Percentiles rank a stretch among this genome's conserved stretches.
phyloP scores from a whole-genome alignment of 1,140 invertebrate genomes.

The Musca vetustissima region DNA sequence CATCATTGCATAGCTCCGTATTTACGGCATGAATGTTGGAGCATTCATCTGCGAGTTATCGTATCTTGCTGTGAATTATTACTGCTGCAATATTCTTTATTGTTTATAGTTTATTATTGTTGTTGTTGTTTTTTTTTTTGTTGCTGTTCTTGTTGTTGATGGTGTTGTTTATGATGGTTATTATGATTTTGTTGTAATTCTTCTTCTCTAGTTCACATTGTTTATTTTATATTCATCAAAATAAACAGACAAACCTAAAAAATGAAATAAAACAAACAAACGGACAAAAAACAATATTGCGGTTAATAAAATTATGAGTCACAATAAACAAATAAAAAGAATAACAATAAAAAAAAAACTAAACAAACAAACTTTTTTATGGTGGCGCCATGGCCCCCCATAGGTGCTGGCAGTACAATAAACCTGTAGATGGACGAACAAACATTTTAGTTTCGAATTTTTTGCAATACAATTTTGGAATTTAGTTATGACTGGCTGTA shows the following conservation, averaged over 20 bases:
- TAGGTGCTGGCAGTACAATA: neutral
- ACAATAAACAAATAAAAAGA: constrained; percentile 19
- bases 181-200: constrained; percentile 7
- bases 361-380: constrained; percentile 18
- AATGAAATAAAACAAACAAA: neutral
- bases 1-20: neutral
- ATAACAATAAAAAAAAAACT: neutral
- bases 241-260: neutral
- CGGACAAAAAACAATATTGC: neutral
- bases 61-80: constrained; percentile 23
- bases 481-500: too few relatives aligned
- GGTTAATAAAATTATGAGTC: constrained; percentile 24
- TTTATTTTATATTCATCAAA: neutral
- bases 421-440: neutral
- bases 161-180: constrained; percentile 12
- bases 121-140: neutral
- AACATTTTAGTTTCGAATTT: too few relatives aligned
- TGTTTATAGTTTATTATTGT: neutral
- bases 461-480: too few relatives aligned
- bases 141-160: neutral
- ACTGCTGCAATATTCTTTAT: constrained; percentile 19
- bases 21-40: neutral
- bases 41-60: constrained; percentile 7
- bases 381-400: constrained; percentile 18
- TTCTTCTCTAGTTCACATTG: neutral